Conservation (phyloP, 2,888 invertebrate species). For the Aelia acuminata region DNA sequence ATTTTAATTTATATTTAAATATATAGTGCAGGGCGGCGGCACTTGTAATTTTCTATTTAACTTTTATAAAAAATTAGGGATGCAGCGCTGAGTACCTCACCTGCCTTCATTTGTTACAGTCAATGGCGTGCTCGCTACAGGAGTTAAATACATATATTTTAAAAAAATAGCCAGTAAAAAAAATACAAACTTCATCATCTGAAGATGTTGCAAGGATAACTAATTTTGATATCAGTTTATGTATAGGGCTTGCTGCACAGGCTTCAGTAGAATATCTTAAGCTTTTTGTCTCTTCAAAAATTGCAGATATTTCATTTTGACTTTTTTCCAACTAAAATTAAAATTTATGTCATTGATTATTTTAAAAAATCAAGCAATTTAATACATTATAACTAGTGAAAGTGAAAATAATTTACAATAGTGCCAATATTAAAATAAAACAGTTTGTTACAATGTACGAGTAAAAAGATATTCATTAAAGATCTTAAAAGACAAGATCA, state of each 20-base stretch:
- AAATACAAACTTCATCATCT: slow-evolving; percentile 65
- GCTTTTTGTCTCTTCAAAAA: slow-evolving; percentile 73
- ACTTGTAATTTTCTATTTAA: no score
- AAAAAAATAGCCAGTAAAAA: background rate
- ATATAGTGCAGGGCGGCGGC: no score
- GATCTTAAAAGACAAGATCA: no score
- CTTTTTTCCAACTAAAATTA: slow-evolving; percentile 70
- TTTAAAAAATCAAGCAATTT: background rate
- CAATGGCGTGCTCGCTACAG: no score
- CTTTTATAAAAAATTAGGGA: no score
- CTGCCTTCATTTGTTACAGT: no score
- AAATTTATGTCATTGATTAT: background rate
- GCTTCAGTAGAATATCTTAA: slow-evolving; percentile 78
- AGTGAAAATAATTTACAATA: background rate
- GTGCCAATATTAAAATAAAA: no score
- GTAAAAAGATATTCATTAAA: no score
- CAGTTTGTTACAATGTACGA: no score
- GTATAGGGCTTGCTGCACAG: slow-evolving; percentile 75
- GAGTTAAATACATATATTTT: no score
- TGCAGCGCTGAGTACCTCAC: no score
- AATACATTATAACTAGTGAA: background rate
- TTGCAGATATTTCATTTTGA: slow-evolving; percentile 72
- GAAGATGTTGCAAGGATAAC: slow-evolving; percentile 68
- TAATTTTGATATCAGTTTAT: slow-evolving; percentile 76
- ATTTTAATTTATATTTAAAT: no score